phyloP scores from a whole-genome alignment of 2,113 vertebrate species.

The Peucedramus taeniatus region DNA sequence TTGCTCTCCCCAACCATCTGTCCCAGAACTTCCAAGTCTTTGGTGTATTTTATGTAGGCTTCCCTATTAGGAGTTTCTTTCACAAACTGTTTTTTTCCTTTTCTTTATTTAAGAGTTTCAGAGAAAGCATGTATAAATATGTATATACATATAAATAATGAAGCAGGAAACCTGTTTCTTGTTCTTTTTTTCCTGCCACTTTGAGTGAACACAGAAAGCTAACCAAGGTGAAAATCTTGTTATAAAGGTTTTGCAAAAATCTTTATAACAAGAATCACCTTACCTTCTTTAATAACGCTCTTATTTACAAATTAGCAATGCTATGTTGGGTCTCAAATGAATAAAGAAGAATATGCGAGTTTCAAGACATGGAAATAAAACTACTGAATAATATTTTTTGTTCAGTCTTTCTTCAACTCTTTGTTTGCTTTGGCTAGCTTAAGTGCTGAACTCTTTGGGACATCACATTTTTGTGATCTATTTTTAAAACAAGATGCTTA shows the following conservation, averaged over 20 bases:
- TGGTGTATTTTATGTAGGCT: neutral
- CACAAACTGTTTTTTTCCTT: neutral
- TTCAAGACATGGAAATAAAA: neutral
- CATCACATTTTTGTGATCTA: neutral
- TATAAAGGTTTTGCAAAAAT: neutral
- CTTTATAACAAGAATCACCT: neutral
- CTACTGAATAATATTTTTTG: neutral
- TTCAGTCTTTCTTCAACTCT: neutral
- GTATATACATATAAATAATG: constrained; percentile 42
- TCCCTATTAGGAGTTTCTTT: neutral
- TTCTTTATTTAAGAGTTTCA: neutral
- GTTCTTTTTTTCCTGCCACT: neutral
- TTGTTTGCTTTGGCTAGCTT: constrained; percentile 11
- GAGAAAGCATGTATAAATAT: constrained; percentile 39
- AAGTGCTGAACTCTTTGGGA: neutral
- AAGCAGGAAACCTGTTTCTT: constrained; percentile 9
- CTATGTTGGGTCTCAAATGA: neutral
- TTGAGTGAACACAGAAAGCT: neutral
- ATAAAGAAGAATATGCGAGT: neutral
- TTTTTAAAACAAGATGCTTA: neutral
- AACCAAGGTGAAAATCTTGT: neutral
- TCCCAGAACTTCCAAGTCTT: neutral
- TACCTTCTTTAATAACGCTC: neutral
- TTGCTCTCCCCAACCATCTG: neutral
- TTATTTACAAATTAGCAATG: neutral